A percentile compares a stretch with the other conserved stretches of the same genome.
Conservation (phyloP, 2,113 vertebrate genomes). For the Recurvirostra avosetta region DNA sequence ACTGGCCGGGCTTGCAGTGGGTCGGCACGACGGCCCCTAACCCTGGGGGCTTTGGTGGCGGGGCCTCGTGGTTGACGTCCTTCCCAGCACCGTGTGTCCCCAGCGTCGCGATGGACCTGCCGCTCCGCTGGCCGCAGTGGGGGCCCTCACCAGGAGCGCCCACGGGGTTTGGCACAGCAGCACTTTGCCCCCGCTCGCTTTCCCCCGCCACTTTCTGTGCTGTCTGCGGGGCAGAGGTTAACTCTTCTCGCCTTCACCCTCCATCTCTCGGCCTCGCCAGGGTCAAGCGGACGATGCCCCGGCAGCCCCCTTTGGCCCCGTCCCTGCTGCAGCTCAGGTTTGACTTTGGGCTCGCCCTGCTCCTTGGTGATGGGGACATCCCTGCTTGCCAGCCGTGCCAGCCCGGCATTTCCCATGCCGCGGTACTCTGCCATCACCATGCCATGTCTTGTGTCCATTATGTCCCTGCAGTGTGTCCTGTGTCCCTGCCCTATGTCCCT, state of each 20-base stretch:
- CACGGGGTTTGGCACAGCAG: accelerated
- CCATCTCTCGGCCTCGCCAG: constrained; percentile 66
- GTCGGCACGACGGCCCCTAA: background rate
- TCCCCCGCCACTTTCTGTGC: accelerated
- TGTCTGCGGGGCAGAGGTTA: background rate
- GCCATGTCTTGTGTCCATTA: background rate
- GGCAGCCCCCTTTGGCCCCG: constrained; percentile 69
- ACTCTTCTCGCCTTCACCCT: constrained; percentile 41
- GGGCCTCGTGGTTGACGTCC: accelerated
- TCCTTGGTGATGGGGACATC: background rate
- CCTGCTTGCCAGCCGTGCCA: accelerated
- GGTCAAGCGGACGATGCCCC: constrained; percentile 78
- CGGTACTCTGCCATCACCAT: background rate
- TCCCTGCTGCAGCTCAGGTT: constrained; percentile 80
- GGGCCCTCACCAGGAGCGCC: accelerated
- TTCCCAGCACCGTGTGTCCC: background rate
- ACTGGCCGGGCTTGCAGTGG: background rate
- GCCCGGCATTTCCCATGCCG: background rate
- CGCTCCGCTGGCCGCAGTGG: accelerated
- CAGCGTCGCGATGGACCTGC: background rate
- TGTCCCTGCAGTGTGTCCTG: background rate
- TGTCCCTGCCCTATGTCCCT: no score
- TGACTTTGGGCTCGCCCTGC: background rate
- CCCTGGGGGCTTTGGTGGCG: background rate
- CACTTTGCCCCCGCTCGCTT: accelerated